Evolutionary conservation across 1,140 invertebrate genomes (phyloP).

Genomic region (Drosophila navojoa): DNA sequence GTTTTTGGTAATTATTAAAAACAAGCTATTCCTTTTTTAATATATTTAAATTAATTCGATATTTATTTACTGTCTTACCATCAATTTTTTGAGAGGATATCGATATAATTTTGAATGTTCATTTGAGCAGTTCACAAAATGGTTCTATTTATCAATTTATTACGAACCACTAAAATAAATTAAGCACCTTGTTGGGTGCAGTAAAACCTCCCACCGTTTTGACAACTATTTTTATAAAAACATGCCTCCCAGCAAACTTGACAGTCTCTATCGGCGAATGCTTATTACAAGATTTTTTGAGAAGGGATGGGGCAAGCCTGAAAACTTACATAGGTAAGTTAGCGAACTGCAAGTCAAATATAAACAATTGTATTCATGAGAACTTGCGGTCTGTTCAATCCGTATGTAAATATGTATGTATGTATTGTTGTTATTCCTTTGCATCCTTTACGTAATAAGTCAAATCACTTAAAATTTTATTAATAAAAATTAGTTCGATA

Average conservation of each 20-base stretch:
- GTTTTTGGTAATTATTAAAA: too few relatives aligned
- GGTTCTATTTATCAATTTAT: slow-evolving; percentile 1
- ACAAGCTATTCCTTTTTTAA: neutral
- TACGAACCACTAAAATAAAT: slow-evolving; percentile 25
- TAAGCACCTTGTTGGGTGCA: slow-evolving; percentile 20
- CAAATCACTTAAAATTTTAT: neutral
- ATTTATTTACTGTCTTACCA: neutral
- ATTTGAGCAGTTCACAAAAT: slow-evolving; percentile 6
- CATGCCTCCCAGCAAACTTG: slow-evolving; percentile 91
- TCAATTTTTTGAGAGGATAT: neutral
- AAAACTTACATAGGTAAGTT: slow-evolving; percentile 93
- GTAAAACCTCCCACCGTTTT: slow-evolving; percentile 20
- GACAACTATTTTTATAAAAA: slow-evolving; percentile 33
- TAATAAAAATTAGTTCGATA: neutral
- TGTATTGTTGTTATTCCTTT: slow-evolving; percentile 10
- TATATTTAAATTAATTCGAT: neutral
- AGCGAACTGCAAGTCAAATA: slow-evolving; percentile 7
- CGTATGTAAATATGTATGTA: slow-evolving; percentile 8
- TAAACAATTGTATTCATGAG: neutral
- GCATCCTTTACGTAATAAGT: slow-evolving; percentile 37
- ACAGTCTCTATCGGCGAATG: slow-evolving; percentile 94
- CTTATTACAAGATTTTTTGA: slow-evolving; percentile 97
- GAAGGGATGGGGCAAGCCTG: slow-evolving; percentile 97
- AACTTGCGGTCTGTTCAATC: neutral
- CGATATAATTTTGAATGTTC: slow-evolving; percentile 11